phyloP scores from a whole-genome alignment of 2,113 vertebrate species.

The Tonatia bakeri region DNA sequence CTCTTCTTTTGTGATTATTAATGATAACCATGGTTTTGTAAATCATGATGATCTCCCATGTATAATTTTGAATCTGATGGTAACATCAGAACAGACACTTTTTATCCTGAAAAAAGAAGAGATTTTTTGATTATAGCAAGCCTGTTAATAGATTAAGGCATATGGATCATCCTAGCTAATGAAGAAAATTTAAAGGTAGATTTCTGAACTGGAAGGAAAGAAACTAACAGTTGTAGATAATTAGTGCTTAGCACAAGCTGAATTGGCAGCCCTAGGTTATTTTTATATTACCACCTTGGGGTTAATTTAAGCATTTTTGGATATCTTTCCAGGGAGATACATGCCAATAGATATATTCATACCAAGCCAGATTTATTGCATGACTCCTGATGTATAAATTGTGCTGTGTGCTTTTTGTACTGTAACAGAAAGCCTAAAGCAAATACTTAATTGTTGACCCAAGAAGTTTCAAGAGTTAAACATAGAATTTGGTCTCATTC shows the following conservation, averaged over 20 bases:
- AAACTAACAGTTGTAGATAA: neutral
- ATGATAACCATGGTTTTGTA: neutral
- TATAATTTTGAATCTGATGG: neutral
- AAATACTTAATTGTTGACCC: neutral
- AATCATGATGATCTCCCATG: neutral
- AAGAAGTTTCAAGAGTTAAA: neutral
- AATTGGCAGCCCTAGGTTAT: neutral
- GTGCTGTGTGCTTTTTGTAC: neutral
- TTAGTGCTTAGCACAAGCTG: neutral
- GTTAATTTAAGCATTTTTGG: neutral
- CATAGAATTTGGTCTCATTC: neutral
- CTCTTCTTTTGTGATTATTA: neutral
- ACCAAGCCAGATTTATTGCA: neutral
- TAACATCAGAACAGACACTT: neutral
- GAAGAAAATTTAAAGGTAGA: neutral
- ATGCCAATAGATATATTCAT: neutral
- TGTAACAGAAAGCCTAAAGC: neutral
- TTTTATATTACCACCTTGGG: constrained; percentile 18
- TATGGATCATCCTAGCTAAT: neutral
- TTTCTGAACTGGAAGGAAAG: neutral
- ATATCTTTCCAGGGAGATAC: neutral
- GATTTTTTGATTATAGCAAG: neutral
- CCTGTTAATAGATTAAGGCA: neutral
- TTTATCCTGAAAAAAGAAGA: neutral
- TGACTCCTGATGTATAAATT: neutral